phyloP scores from a whole-genome alignment of 1,140 invertebrate genomes.

The Elymnias hypermnestra region DNA sequence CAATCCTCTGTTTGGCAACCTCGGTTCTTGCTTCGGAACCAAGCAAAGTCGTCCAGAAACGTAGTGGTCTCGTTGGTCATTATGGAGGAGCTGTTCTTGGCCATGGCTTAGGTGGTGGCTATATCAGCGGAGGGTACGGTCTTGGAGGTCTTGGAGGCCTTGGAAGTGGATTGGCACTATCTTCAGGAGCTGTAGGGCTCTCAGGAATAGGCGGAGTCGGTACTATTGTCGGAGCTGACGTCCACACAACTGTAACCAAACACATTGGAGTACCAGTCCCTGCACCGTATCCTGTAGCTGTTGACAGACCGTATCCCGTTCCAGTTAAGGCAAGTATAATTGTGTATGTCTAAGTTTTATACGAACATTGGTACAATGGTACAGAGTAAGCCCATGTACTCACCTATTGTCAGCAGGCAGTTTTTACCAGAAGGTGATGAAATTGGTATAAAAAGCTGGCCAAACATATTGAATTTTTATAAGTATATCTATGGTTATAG shows the following conservation, averaged over 20 bases:
- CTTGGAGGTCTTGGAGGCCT: conserved; percentile 13
- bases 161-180: conserved; percentile 20
- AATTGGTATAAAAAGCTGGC: not conserved
- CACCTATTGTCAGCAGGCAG: too few species aligned
- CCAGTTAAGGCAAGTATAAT: conserved; percentile 56
- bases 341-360: too few species aligned
- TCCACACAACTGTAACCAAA: conserved; percentile 69
- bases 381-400: too few species aligned
- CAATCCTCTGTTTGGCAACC: conserved; percentile 45
- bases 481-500: too few species aligned
- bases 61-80: conserved; percentile 61
- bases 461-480: not conserved
- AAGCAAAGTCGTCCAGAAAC: conserved; percentile 61
- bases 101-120: conserved; percentile 15
- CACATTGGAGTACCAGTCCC: conserved; percentile 68
- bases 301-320: conserved; percentile 58
- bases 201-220: conserved; percentile 14
- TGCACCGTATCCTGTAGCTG: conserved; percentile 63
- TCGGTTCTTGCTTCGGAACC: conserved; percentile 50
- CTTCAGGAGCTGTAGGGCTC: conserved; percentile 13
- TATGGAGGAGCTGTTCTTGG: conserved; percentile 35
- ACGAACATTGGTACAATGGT: too few species aligned
- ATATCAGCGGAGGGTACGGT: conserved; percentile 13
- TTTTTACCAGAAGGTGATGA: too few species aligned
- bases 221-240: conserved; percentile 57